Base-by-base conservation (phyloP, 2,113 vertebrate genomes). In the Phainopepla nitens region DNA sequence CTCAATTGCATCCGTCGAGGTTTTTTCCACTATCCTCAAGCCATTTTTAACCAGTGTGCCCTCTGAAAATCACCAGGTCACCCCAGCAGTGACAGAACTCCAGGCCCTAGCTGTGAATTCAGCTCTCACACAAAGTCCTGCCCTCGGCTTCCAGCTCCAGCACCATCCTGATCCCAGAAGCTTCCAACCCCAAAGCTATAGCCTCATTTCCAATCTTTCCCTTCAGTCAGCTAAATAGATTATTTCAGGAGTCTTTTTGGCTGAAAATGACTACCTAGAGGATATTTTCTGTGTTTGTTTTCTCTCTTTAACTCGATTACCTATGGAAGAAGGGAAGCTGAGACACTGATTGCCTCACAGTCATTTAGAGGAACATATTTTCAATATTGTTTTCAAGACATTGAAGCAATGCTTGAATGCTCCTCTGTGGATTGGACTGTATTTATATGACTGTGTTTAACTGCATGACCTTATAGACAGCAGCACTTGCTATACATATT, bases 241-340 rank as follows among this genome's bases (percentile, higher is more conserved):
- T 91, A 84, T 92, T 95, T 53, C 64, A 45, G 44, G 72, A 97
- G 88, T 82, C 65, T 76, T 95, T 96, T 87, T 41, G 33, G 11
- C 72, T 93, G 88, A 65, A 95, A 95, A 96, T 78, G n/a, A 95
- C 90, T 94, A 92, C 86, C 96, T 89, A 57, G 96, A 87, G 93
- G 92, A 90, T 42, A 93, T 94, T 95, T 92, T 25, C 82, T 16
- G 23, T 93, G 86, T 79, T 83, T 95, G 64, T 92, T 96, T 96
- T 95, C 93, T 75, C 71, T 68, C 75, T 53, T 76, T 93, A 90
- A 94, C 75, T 91, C 2, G 10, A 94, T 97, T 97, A 92, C 83
- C 56, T 84, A 23, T 65, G 65, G 92, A 94, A 92, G 28, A 61
- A 89, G 93, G 79, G 88, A 89, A 82, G 69, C 53, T 84, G 76